phyloP scores from a whole-genome alignment of 2,888 invertebrate species.

The Brachypterus glaber region DNA sequence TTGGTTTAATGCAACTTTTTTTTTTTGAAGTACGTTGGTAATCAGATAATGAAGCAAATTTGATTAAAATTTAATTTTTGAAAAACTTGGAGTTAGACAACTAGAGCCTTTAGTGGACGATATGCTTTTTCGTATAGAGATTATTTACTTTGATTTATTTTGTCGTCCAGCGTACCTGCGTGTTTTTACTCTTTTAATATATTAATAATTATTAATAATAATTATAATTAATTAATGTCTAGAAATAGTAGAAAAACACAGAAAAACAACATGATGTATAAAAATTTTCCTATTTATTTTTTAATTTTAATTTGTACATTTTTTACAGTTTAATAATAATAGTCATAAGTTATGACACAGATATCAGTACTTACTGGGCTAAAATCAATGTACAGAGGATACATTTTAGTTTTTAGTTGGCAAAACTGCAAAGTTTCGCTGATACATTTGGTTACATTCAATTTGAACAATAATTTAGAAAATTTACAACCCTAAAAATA shows the following conservation, averaged over 20 bases:
- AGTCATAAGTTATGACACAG: slow-evolving; percentile 19
- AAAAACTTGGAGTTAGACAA: too few species aligned
- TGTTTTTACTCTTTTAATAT: too few species aligned
- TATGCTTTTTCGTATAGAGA: too few species aligned
- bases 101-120: too few species aligned
- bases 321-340: slow-evolving; percentile 17
- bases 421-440: slow-evolving; percentile 7
- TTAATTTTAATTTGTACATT: slow-evolving; percentile 19
- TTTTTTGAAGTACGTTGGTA: too few species aligned
- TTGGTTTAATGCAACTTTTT: too few species aligned
- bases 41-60: too few species aligned
- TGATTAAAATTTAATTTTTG: too few species aligned
- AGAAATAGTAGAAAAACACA: background rate
- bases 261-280: background rate
- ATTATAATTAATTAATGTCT: too few species aligned
- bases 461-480: slow-evolving; percentile 24
- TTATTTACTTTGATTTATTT: too few species aligned
- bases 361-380: slow-evolving; percentile 15
- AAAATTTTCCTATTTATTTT: slow-evolving; percentile 3
- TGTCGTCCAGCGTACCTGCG: too few species aligned
- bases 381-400: slow-evolving; percentile 14
- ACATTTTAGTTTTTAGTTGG: slow-evolving; percentile 7
- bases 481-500: slow-evolving; percentile 10
- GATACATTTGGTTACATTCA: slow-evolving; percentile 24
- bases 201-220: too few species aligned